phyloP scores from a whole-genome alignment of 64 coral and sea anemone genomes.

The Pocillopora verrucosa region DNA sequence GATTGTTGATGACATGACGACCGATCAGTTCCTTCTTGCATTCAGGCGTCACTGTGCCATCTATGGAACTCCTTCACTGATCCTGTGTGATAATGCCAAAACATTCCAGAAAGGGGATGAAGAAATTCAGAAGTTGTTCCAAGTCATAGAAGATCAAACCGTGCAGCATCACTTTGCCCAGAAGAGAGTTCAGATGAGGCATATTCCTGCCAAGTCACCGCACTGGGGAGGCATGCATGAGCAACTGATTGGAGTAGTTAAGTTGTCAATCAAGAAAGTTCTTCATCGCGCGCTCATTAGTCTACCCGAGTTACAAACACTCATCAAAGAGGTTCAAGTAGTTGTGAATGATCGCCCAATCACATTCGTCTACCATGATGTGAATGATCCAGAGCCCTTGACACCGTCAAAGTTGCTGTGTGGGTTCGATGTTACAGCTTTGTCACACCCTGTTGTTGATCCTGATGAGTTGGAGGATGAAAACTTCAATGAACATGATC shows the following conservation, averaged over 20 bases:
- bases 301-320: background rate
- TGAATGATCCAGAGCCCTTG: background rate
- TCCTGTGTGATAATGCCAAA: constrained; percentile 53
- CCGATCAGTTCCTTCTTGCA: too few species aligned
- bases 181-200: constrained; percentile 44
- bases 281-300: constrained; percentile 35
- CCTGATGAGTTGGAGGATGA: too few species aligned
- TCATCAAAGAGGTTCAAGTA: constrained; percentile 33
- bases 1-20: too few species aligned
- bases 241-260: constrained; percentile 32
- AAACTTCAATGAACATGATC: too few species aligned
- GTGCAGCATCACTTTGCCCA: constrained; percentile 30
- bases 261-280: constrained; percentile 51
- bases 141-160: constrained; percentile 31
- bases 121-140: constrained; percentile 47
- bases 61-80: constrained; percentile 14
- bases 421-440: too few species aligned
- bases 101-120: constrained; percentile 41
- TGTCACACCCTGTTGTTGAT: too few species aligned
- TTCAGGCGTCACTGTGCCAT: background rate
- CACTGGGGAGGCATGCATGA: constrained; percentile 50
- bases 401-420: too few species aligned
- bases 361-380: constrained; percentile 6
- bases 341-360: constrained; percentile 47
- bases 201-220: constrained; percentile 37